Evolutionary conservation across 1,140 invertebrate genomes (phyloP).

Genomic region (Galleria mellonella): DNA sequence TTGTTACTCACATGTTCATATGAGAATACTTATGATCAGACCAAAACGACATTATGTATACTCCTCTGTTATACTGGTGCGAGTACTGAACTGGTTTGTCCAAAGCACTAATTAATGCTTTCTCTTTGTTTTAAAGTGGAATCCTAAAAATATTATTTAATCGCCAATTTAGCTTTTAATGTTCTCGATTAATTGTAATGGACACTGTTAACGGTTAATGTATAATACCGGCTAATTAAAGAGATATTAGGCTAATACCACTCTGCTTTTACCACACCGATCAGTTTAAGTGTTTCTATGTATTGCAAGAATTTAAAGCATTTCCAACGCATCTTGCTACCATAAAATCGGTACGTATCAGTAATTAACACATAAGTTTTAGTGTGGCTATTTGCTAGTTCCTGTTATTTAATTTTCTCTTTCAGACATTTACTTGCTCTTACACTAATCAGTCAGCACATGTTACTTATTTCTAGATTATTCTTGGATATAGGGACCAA

Average conservation of each 20-base stretch:
- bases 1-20: slow-evolving; percentile 2
- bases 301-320: too few species aligned
- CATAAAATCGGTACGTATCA: too few species aligned
- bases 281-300: too few species aligned
- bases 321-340: too few species aligned
- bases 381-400: too few species aligned
- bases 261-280: too few species aligned
- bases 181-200: slow-evolving; percentile 11
- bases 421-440: not conserved
- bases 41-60: not conserved
- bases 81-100: slow-evolving; percentile 3
- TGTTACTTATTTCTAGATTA: slow-evolving; percentile 13
- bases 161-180: slow-evolving; percentile 52
- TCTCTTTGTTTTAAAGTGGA: slow-evolving; percentile 36
- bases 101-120: slow-evolving; percentile 9
- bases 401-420: not conserved
- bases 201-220: too few species aligned
- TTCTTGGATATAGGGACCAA: not conserved
- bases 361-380: too few species aligned
- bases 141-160: slow-evolving; percentile 45
- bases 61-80: not conserved
- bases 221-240: too few species aligned
- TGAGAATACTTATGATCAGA: too few species aligned
- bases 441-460: slow-evolving; percentile 9
- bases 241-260: too few species aligned